phyloP scores from a whole-genome alignment of 1,140 invertebrate genomes.

The Zaprionus camerounensis region DNA sequence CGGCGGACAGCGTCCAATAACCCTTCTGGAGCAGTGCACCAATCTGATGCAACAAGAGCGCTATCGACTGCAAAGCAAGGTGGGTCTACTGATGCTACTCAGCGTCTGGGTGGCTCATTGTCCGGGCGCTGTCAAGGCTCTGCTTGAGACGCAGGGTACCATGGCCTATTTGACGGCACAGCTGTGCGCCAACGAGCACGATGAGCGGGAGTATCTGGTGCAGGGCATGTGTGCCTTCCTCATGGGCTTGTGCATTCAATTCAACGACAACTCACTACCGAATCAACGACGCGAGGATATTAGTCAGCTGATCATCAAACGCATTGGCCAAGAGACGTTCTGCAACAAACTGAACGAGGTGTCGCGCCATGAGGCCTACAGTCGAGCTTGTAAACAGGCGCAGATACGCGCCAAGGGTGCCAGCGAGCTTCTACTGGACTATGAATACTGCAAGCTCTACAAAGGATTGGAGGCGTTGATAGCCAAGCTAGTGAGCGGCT shows the following conservation, averaged over 20 bases:
- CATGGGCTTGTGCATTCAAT: slow-evolving; percentile 96
- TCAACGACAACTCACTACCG: slow-evolving; percentile 94
- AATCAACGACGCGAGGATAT: slow-evolving; percentile 93
- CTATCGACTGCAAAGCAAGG: slow-evolving; percentile 93
- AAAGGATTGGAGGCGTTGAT: slow-evolving; percentile 88
- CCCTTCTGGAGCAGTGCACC: slow-evolving; percentile 94
- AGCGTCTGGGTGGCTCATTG: slow-evolving; percentile 95
- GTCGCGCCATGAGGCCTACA: slow-evolving; percentile 95
- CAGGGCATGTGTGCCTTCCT: slow-evolving; percentile 97
- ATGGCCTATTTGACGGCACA: slow-evolving; percentile 93
- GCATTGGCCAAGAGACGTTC: slow-evolving; percentile 96
- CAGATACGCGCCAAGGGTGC: slow-evolving; percentile 92
- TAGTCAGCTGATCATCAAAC: slow-evolving; percentile 92
- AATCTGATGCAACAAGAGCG: slow-evolving; percentile 93
- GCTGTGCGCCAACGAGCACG: slow-evolving; percentile 91
- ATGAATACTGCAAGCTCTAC: slow-evolving; percentile 96
- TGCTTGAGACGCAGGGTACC: slow-evolving; percentile 93
- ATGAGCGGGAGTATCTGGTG: slow-evolving; percentile 94
- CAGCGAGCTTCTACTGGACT: slow-evolving; percentile 95
- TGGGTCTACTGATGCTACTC: slow-evolving; percentile 96
- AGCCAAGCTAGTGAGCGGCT: slow-evolving; percentile 74
- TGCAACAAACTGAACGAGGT: slow-evolving; percentile 94
- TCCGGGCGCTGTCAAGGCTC: slow-evolving; percentile 91
- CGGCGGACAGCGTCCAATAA: slow-evolving; percentile 92
- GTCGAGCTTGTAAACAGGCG: slow-evolving; percentile 95